Conservation (phyloP, 2,113 vertebrate genomes). For the Crotophaga sulcirostris region DNA sequence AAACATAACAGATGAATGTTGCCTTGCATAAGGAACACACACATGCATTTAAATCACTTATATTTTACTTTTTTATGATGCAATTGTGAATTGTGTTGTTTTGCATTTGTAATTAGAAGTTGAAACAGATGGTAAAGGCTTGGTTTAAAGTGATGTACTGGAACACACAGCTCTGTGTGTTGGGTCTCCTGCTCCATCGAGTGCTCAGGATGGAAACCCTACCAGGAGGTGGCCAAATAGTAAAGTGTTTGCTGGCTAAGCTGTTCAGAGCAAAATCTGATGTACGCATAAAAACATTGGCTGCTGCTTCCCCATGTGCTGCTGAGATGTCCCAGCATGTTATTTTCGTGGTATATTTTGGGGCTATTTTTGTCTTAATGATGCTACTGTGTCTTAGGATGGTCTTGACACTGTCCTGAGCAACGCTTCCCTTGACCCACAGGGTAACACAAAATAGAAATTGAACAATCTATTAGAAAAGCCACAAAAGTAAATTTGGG, state of each 20-base stretch:
- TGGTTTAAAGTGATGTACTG: conserved; percentile 30
- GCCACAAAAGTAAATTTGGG: not conserved
- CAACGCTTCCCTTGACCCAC: not conserved
- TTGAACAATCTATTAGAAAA: not conserved
- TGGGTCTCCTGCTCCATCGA: not conserved
- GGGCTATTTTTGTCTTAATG: not conserved
- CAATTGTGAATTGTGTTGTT: conserved; percentile 71
- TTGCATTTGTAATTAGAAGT: conserved; percentile 74
- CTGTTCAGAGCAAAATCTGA: not conserved
- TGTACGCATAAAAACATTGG: fast-evolving
- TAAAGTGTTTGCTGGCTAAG: not conserved
- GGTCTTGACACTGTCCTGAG: not conserved
- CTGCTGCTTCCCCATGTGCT: not conserved
- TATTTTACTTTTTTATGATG: conserved; percentile 72
- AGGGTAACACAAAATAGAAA: not conserved
- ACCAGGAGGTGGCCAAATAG: not conserved
- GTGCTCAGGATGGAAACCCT: not conserved
- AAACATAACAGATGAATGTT: conserved; percentile 63
- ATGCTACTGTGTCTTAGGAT: not conserved
- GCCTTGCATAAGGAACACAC: conserved; percentile 57
- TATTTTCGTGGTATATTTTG: not conserved
- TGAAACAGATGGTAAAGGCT: conserved; percentile 68
- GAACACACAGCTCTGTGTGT: not conserved
- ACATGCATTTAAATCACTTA: conserved; percentile 73
- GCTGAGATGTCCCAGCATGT: not conserved